phyloP scores from a whole-genome alignment of 2,797 vertebrate genomes.

The Pseudomugil gertrudae region DNA sequence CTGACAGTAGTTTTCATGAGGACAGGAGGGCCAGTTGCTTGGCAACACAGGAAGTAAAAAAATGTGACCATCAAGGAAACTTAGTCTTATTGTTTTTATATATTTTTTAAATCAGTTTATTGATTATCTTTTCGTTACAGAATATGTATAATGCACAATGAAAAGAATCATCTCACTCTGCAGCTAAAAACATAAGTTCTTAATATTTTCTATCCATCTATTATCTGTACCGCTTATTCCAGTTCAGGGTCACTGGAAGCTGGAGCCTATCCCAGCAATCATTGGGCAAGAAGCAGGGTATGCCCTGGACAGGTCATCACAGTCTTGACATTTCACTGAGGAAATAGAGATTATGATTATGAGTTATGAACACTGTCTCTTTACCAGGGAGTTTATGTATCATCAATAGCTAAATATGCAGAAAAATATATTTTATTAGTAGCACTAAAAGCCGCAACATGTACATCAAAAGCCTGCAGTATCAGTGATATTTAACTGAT shows the following conservation, averaged over 20 bases:
- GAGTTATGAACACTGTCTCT: neutral
- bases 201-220: too few relatives aligned
- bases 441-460: neutral
- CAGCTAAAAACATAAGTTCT: neutral
- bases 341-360: neutral
- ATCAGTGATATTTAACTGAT: neutral
- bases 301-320: too few relatives aligned
- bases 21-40: conserved; percentile 48
- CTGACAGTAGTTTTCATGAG: conserved; percentile 39
- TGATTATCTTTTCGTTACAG: neutral
- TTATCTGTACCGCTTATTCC: too few relatives aligned
- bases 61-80: conserved; percentile 26
- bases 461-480: neutral
- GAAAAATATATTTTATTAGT: neutral
- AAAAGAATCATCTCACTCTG: too few relatives aligned
- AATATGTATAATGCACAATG: neutral
- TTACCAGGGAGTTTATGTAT: neutral
- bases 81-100: neutral
- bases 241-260: too few relatives aligned
- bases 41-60: conserved; percentile 49
- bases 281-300: too few relatives aligned
- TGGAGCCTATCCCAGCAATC: too few relatives aligned
- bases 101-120: neutral
- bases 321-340: too few relatives aligned
- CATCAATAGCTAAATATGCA: neutral